A percentile compares a stretch with the other conserved stretches of the same genome.
Evolutionary conservation across 1,140 invertebrate genomes (phyloP).

Genomic region (Drosophila subobscura): DNA sequence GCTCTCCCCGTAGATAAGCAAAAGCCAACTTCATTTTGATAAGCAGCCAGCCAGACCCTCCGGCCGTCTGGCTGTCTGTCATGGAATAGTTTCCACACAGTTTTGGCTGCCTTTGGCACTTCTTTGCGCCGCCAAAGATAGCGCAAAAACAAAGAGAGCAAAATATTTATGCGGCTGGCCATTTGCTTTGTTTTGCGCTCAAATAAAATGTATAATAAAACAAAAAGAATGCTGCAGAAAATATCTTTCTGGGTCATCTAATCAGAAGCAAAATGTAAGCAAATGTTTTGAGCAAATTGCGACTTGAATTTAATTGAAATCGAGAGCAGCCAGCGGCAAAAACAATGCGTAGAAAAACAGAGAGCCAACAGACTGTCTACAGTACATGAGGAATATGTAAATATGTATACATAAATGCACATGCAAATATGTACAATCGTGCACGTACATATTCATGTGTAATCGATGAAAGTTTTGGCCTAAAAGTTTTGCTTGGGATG

Average conservation of each 20-base stretch:
- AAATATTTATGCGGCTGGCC: no score
- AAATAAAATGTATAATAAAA: background rate
- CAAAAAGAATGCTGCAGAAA: conserved; percentile 15
- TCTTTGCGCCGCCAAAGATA: no score
- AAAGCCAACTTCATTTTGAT: conserved; percentile 6
- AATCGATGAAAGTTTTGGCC: no score
- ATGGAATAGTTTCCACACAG: conserved; percentile 31
- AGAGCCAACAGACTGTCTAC: no score
- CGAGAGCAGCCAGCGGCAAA: conserved; percentile 6
- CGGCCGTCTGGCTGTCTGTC: background rate
- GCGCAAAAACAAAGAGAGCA: no score
- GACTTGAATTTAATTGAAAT: conserved; percentile 47
- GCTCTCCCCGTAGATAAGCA: conserved; percentile 26
- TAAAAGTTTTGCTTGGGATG: no score
- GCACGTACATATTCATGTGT: no score
- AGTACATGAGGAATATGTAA: no score
- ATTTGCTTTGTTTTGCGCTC: conserved; percentile 22
- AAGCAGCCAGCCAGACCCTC: conserved; percentile 7
- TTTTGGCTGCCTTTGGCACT: background rate
- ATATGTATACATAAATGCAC: no score
- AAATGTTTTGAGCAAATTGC: conserved; percentile 42
- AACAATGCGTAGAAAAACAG: conserved; percentile 8
- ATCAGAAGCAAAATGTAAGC: conserved; percentile 42
- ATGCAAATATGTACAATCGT: no score
- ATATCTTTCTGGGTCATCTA: conserved; percentile 39